Conservation (phyloP, 2,888 invertebrate genomes). For the Gibbula magus region DNA sequence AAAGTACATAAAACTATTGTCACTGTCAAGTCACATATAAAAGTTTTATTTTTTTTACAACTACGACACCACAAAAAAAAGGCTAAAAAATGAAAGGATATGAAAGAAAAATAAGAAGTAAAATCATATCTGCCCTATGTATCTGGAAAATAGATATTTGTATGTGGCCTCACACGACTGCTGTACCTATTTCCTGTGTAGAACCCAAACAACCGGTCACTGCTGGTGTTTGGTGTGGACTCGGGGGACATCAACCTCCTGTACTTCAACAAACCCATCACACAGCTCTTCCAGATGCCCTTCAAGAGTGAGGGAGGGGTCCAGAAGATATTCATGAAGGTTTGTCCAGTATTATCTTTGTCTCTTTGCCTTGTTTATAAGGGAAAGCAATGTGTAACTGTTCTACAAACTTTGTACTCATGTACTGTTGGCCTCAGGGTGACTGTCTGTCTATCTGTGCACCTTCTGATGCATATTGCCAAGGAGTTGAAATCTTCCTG, state of each 20-base stretch:
- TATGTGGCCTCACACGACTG: not conserved
- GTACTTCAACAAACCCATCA: constrained; percentile 69
- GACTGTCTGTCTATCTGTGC: too few relatives aligned
- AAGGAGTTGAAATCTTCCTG: too few relatives aligned
- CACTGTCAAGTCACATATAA: too few relatives aligned
- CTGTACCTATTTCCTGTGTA: constrained; percentile 34
- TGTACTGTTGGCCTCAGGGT: too few relatives aligned
- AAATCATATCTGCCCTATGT: not conserved
- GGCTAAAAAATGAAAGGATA: not conserved
- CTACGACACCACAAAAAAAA: too few relatives aligned
- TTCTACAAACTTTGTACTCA: too few relatives aligned
- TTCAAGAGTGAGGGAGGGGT: constrained; percentile 71
- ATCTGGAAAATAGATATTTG: not conserved
- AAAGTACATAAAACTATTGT: too few relatives aligned
- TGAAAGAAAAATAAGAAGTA: not conserved
- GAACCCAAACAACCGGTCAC: constrained; percentile 64
- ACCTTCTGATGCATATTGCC: too few relatives aligned
- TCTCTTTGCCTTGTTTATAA: too few relatives aligned
- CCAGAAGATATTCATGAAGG: constrained; percentile 71
- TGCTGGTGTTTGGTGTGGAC: constrained; percentile 72
- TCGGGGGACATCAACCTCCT: constrained; percentile 70
- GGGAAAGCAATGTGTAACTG: too few relatives aligned
- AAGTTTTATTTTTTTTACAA: too few relatives aligned
- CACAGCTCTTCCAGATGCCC: constrained; percentile 70
- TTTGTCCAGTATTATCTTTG: constrained; percentile 34